Evolutionary conservation across 2,797 vertebrate species (phyloP).

Genomic region (Hirundo rustica): DNA sequence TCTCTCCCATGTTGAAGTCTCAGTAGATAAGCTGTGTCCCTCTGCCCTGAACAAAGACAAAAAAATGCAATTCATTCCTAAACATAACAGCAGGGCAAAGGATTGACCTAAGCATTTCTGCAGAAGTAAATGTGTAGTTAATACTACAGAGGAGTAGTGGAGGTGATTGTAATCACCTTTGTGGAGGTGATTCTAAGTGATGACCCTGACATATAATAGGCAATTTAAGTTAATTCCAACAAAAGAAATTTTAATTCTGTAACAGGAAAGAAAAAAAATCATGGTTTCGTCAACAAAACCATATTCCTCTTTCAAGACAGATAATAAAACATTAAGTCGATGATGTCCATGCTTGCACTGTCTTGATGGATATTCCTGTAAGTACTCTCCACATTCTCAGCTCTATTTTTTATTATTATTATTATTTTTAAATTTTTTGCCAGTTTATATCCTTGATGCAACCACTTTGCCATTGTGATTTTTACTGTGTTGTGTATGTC

Average conservation of each 20-base stretch:
- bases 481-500: background rate
- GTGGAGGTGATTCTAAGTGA: background rate
- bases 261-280: background rate
- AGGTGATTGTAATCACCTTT: too few relatives aligned
- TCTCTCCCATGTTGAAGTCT: background rate
- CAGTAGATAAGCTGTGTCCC: background rate
- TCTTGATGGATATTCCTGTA: background rate
- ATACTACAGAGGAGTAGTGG: too few relatives aligned
- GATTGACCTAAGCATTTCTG: background rate
- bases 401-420: background rate
- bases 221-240: background rate
- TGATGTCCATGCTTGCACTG: fast-evolving
- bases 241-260: background rate
- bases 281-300: background rate
- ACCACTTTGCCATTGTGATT: background rate
- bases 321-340: background rate
- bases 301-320: background rate
- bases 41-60: background rate
- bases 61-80: background rate
- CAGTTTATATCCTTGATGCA: background rate
- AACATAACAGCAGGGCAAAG: background rate
- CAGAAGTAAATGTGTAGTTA: background rate
- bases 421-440: too few relatives aligned
- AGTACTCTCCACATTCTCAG: background rate
- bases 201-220: background rate